Conservation (phyloP, 2,888 invertebrate genomes). For the Vanessa cardui region DNA sequence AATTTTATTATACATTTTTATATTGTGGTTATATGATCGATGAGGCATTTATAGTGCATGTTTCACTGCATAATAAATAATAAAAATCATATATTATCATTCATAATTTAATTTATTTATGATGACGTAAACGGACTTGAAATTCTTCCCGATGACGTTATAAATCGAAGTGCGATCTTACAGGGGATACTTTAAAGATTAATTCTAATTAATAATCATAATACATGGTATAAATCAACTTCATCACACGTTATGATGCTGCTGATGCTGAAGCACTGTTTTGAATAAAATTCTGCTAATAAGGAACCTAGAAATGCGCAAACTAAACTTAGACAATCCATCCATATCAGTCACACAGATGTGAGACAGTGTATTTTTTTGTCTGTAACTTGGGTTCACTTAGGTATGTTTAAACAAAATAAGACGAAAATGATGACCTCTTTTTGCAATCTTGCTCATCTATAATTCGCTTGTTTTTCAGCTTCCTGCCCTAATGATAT, state of each 20-base stretch:
- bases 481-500: background rate
- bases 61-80: background rate
- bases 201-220: no score
- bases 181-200: no score
- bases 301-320: no score
- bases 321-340: no score
- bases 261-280: no score
- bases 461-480: conserved; percentile 4
- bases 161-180: no score
- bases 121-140: background rate
- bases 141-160: background rate
- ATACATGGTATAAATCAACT: no score
- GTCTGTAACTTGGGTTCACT: background rate
- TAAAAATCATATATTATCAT: background rate
- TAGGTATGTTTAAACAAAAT: background rate
- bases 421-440: background rate
- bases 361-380: background rate
- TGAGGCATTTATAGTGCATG: conserved; percentile 1
- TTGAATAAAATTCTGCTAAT: no score
- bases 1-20: background rate
- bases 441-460: background rate
- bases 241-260: no score
- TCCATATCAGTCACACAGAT: background rate
- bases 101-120: conserved; percentile 7
- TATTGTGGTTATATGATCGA: conserved; percentile 2